phyloP scores from a whole-genome alignment of 1,140 invertebrate species.

The Drosophila paulistorum region DNA sequence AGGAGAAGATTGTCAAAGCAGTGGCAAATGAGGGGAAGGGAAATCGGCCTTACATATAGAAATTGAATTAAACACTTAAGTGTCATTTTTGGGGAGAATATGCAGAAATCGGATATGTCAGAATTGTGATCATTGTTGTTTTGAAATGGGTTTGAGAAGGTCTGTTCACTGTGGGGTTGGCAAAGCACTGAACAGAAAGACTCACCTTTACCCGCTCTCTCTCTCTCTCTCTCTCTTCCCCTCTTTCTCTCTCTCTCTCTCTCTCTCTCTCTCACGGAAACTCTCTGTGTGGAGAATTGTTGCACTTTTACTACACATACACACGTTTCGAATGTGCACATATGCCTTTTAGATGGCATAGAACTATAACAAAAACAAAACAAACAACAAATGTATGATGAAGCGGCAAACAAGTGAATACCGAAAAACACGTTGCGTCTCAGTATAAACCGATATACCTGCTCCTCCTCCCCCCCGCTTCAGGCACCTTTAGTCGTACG shows the following conservation, averaged over 20 bases:
- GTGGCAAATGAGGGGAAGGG: too few relatives aligned
- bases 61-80: too few relatives aligned
- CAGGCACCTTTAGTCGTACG: not conserved
- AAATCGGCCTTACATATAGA: too few relatives aligned
- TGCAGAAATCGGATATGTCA: too few relatives aligned
- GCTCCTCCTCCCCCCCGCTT: not conserved
- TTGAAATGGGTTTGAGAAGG: conserved; percentile 2
- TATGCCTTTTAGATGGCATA: conserved; percentile 24
- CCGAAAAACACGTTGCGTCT: conserved; percentile 47
- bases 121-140: too few relatives aligned
- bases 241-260: not conserved
- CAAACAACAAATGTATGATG: conserved; percentile 23
- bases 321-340: conserved; percentile 14
- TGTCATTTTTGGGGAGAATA: too few relatives aligned
- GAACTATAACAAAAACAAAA: conserved; percentile 24
- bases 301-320: conserved; percentile 23
- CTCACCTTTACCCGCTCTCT: not conserved
- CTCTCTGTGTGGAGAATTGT: conserved; percentile 1
- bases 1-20: too few relatives aligned
- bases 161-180: not conserved
- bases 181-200: not conserved
- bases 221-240: not conserved
- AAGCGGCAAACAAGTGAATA: conserved; percentile 39
- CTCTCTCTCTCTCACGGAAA: not conserved
- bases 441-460: conserved; percentile 14